phyloP scores from a whole-genome alignment of 2,113 vertebrate genomes.

The Macrotis lagotis region DNA sequence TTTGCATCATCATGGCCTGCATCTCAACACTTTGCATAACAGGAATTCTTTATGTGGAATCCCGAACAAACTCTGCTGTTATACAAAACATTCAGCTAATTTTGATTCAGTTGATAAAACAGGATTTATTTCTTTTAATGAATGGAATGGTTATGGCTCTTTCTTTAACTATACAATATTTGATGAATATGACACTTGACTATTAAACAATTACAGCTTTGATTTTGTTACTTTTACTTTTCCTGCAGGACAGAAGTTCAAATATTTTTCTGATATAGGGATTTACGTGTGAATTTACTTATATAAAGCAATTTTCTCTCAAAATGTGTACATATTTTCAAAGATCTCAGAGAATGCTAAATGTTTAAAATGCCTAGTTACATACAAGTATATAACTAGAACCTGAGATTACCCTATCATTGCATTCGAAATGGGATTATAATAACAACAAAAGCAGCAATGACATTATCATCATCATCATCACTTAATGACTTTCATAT shows the following conservation, averaged over 20 bases:
- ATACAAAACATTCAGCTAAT: background rate
- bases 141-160: background rate
- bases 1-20: no score
- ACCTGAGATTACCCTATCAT: no score
- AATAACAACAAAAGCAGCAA: no score
- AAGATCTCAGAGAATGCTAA: background rate
- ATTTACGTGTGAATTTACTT: background rate
- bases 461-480: no score
- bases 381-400: no score
- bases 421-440: no score
- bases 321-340: background rate
- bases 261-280: background rate
- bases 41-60: no score
- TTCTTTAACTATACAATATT: background rate
- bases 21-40: no score
- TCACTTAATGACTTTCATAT: no score
- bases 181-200: background rate
- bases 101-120: background rate
- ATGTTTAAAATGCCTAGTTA: background rate
- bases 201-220: background rate
- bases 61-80: background rate
- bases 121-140: background rate
- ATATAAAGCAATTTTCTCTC: background rate
- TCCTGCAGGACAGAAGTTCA: background rate
- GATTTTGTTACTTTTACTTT: background rate